Base-by-base conservation (phyloP, 2,113 vertebrate genomes). In the Indri indri region DNA sequence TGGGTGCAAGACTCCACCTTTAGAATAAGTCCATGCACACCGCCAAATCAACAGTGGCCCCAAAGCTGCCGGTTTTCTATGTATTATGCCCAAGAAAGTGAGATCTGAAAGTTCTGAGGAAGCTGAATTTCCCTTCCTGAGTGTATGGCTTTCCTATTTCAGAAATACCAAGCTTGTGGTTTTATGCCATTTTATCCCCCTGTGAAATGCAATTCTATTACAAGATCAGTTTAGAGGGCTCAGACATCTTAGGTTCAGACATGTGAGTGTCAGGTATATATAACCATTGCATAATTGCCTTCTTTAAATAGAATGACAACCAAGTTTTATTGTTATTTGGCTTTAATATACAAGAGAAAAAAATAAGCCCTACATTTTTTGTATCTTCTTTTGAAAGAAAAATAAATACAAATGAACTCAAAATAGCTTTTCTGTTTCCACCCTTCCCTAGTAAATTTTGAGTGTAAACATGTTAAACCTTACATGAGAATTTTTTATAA, bases 251-350 rank as follows among this genome's bases (percentile, higher is more conserved):
- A 83, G 37, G 34, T 45, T 79, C 80, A 94, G 70, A 87, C 27
- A 42, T 54, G 50, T 88, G 20, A 91, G 37, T 23, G 47, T 74
- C 54, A 71, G 45, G 54, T 94, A 81, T 37, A 13, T 57, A 68
- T 79, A 92, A 22, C 81, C 54, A 86, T 14, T 50, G 13, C 25
- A 47, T 71, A 84, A 81, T 40, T 71, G 34, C 79, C 45, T 84
- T 88, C 30, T 90, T 95, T 94, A 92, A 89, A 86, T 90, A 94
- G 70, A 73, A 93, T 87, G 6, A 73, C 34, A 85, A 77, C 71
- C 32, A 88, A 20, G 12, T 77, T 79, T 73, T 96, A 63, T 79
- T 89, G 57, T 95, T 85, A 74, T 71, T 80, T 96, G 42, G 23
- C 11, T 82, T 89, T 79, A 63, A 52, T 54, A 65, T 22, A 68